Conservation (phyloP, 1,140 invertebrate genomes). For the Pogonomyrmex barbatus region DNA sequence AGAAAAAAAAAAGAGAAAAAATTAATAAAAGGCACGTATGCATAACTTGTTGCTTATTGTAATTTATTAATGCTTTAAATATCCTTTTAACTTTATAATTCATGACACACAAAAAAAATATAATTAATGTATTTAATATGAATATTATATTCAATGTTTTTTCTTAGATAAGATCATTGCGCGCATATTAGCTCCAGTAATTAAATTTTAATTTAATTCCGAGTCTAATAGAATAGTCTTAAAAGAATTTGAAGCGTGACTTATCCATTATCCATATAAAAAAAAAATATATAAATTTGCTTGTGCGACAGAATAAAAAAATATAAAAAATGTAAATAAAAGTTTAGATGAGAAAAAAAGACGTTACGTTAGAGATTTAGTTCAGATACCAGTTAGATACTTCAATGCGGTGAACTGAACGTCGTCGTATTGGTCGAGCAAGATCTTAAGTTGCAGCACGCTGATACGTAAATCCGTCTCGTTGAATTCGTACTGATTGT, state of each 20-base stretch:
- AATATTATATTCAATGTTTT: background rate
- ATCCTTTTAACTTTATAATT: background rate
- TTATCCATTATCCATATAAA: background rate
- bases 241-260: background rate
- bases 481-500: slow-evolving; percentile 98
- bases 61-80: background rate
- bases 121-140: background rate
- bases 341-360: background rate
- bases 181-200: background rate
- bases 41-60: background rate
- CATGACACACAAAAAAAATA: background rate
- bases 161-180: background rate
- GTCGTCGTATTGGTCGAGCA: slow-evolving; percentile 95
- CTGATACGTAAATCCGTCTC: slow-evolving; percentile 97
- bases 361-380: background rate
- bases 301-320: background rate
- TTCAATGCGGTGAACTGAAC: slow-evolving; percentile 95
- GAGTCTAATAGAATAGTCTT: slow-evolving; percentile 24
- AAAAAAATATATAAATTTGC: background rate
- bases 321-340: background rate
- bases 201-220: background rate
- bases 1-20: slow-evolving; percentile 36
- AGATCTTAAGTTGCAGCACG: slow-evolving; percentile 95
- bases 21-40: background rate
- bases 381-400: slow-evolving; percentile 90